Evolutionary conservation across 2,113 vertebrate species (phyloP), one percentile per base, ranked within the genome.

Genomic region (Dipodomys spectabilis): DNA sequence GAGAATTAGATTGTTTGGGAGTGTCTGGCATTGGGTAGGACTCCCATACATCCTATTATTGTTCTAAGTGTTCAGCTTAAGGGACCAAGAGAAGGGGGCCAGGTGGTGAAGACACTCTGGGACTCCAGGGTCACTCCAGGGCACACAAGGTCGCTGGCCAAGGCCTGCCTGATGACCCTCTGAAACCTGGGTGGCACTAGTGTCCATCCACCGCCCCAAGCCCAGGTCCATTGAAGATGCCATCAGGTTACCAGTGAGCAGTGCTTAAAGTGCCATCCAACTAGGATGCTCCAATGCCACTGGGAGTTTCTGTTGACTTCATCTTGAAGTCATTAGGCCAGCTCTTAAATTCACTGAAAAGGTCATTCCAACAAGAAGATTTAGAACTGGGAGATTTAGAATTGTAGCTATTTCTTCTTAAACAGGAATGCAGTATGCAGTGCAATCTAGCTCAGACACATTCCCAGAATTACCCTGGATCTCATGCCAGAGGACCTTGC

Each of bases 361-460:
- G 67, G 32, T n/a, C 82, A 68, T 78, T 86, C 11, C 64, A 73
- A 28, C 39, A 80, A 73, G 82, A 35, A 64, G 30, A 77, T 80
- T 77, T 64, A 78, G 82, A 90, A 88, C 64, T 80, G 25, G 78
- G n/a, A n/a, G n/a, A n/a, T n/a, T n/a, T n/a, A n/a, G n/a, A n/a
- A n/a, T n/a, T 88, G 39, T 16, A 82, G 79, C 69, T 82, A 67
- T 65, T 83, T 94, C 80, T 83, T 94, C 77, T 94, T 86, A 92
- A 75, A 67, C 7, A 94, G 82, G 25, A 94, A 49, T 95, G 67
- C 90, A 75, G 64, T 86, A 49, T 67, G n/a, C 28, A 62, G 12
- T 45, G 30, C 44, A 27, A 39, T 68, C 72, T 44, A 72, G 80
- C 79, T 85, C 60, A 53, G 82, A 95, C 87, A 57, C 27, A n/a